Base-by-base conservation (phyloP, 2,797 vertebrate genomes). In the Gobio occitaniae region DNA sequence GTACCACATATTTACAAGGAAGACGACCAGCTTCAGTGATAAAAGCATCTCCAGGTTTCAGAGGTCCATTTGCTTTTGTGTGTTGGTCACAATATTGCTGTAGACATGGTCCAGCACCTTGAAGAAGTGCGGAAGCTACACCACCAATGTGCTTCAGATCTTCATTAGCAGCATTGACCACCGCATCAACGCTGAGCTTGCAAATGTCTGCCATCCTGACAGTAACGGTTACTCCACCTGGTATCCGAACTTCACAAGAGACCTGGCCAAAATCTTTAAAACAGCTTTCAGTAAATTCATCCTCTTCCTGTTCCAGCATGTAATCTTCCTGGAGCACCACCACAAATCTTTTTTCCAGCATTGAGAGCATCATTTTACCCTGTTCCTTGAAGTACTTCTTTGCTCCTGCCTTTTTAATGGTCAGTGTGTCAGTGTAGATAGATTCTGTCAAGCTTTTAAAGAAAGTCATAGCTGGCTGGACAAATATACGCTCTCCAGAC, bases 101-200 rank as follows among this genome's bases (percentile, higher is more conserved):
- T 71, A 98, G 92, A 12, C 92, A 76, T 0, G 93, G 94, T 19
- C 97, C 97, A 1, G 97, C 97, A 0, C 94, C 96, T 7, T 78
- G 83, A 0, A 91, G 88, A 68, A 98, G 92, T 0, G 94, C 94
- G 0, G 41, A 38, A 0, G 97, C 96, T 38, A 98, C 86, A 0
- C 96, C 96, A 0, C 94, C 94, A 0, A 63, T 86, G 88, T 96
- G 97, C 36, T 92, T 83, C 10, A 99, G 88, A 0, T 95, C 88
- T 87, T 96, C 95, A 0, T 97, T 97, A 5, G 97, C 92, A 0
- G 96, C 94, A 10, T 97, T 98, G 81, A 98, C 97, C 44, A 98
- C 93, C 2, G 93, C 96, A 0, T 97, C 96, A 0, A 90, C 95
- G 0, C 19, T 70, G 0, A 95, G 89, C 52, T 7, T 68, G 8